phyloP scores from a whole-genome alignment of 2,113 vertebrate species.

The Seriola dumerili region DNA sequence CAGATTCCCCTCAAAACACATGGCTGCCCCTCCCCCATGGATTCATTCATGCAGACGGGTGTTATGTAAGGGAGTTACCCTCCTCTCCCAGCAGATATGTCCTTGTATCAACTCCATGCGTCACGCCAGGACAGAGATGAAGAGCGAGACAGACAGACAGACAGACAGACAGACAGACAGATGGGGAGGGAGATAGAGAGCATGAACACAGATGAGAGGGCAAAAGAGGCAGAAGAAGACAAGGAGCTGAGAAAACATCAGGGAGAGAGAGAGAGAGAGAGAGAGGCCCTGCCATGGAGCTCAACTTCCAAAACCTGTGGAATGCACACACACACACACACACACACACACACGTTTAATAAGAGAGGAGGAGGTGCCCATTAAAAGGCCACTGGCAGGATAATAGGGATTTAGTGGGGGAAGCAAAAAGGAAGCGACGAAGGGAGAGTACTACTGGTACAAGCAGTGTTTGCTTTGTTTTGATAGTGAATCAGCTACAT shows the following conservation, averaged over 20 bases:
- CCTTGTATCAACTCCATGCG: constrained; percentile 54
- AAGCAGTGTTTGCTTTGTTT: background rate
- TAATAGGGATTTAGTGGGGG: background rate
- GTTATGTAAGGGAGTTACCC: constrained; percentile 71
- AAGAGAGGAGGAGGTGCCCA: background rate
- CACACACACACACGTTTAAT: constrained; percentile 16
- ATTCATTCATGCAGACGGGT: constrained; percentile 65
- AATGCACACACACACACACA: constrained; percentile 16
- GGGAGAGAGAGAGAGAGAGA: background rate
- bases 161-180: background rate
- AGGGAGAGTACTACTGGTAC: background rate
- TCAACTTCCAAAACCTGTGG: constrained; percentile 31
- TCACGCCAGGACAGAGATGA: constrained; percentile 34
- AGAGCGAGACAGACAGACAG: background rate
- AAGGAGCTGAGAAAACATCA: background rate
- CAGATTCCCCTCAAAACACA: constrained; percentile 17
- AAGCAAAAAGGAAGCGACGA: background rate
- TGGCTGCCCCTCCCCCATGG: constrained; percentile 29
- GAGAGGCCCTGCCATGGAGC: background rate
- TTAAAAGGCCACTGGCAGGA: constrained; percentile 9
- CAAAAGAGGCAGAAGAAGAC: background rate
- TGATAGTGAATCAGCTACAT: background rate
- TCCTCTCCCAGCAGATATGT: constrained; percentile 53
- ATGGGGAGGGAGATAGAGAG: background rate
- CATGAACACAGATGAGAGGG: background rate